phyloP scores from a whole-genome alignment of 2,113 vertebrate genomes.

The Malurus alboscapulatus region DNA sequence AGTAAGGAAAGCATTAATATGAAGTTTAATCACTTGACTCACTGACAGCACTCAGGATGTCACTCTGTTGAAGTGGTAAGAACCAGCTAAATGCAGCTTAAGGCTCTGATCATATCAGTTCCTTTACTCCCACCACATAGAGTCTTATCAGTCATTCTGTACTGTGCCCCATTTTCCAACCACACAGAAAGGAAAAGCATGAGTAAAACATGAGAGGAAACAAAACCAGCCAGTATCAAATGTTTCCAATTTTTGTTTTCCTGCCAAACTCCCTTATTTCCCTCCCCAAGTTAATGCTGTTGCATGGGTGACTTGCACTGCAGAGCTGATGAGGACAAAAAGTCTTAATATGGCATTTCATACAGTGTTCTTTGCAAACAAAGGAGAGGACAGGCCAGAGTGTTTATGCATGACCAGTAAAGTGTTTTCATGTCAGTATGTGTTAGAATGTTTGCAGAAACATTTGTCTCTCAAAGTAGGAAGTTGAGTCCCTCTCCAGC shows the following conservation, averaged over 20 bases:
- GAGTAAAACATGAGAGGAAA: neutral
- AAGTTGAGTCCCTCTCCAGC: neutral
- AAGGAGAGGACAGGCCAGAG: neutral
- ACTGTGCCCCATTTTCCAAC: neutral
- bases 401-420: neutral
- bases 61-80: neutral
- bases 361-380: neutral
- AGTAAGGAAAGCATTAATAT: neutral
- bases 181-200: neutral
- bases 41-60: neutral
- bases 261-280: neutral
- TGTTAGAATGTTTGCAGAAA: neutral
- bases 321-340: neutral
- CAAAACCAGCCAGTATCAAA: neutral
- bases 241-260: neutral
- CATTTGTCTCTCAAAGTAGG: neutral
- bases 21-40: neutral
- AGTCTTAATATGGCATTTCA: neutral
- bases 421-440: neutral
- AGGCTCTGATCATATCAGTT: neutral
- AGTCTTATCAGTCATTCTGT: neutral
- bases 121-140: neutral
- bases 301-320: neutral
- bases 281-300: neutral
- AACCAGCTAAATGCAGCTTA: neutral